Percentiles rank a stretch among this genome's conserved stretches.
These are phyloP conservation scores for Sinohyriopsis cumingii DNA, from an alignment of 2,888 invertebrate species.

Conservation along the genomic window DNA sequence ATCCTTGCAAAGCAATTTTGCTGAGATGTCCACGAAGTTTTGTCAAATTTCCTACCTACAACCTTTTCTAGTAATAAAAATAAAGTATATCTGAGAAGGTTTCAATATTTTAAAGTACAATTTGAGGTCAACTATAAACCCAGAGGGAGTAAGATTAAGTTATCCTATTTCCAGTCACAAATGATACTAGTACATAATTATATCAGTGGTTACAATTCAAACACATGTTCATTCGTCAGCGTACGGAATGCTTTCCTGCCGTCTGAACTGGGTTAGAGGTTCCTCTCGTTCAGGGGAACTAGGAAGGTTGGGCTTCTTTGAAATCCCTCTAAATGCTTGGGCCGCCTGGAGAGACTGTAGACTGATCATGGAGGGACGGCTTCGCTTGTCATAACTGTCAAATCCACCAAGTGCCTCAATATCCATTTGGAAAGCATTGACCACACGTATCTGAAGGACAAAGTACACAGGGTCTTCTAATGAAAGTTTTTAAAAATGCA, in stretches of 20 bases:
- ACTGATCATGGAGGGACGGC: slow-evolving; percentile 70
- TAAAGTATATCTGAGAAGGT: too few species aligned
- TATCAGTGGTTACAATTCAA: too few species aligned
- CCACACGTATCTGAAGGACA: slow-evolving; percentile 94
- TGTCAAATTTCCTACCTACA: too few species aligned
- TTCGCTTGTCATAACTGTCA: slow-evolving; percentile 76
- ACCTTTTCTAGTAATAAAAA: too few species aligned
- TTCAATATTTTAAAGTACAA: too few species aligned
- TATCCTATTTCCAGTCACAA: too few species aligned
- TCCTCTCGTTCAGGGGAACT: slow-evolving; percentile 66
- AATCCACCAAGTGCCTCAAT: slow-evolving; percentile 55
- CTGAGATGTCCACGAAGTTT: too few species aligned
- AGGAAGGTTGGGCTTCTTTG: slow-evolving; percentile 60
- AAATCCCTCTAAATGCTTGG: slow-evolving; percentile 50
- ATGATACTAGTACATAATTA: too few species aligned
- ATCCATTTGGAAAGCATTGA: slow-evolving; percentile 92
- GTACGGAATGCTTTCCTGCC: slow-evolving; percentile 67
- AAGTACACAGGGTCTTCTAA: slow-evolving; percentile 18
- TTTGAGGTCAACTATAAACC: too few species aligned
- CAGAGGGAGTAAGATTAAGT: too few species aligned
- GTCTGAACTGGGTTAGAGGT: slow-evolving; percentile 46
- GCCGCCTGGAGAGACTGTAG: slow-evolving; percentile 64
- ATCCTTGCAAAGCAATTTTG: too few species aligned
- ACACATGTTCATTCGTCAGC: slow-evolving; percentile 55
- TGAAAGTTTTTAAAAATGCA: background rate